phyloP scores from a whole-genome alignment of 2,888 invertebrate species.

The Melangyna quadrimaculata region DNA sequence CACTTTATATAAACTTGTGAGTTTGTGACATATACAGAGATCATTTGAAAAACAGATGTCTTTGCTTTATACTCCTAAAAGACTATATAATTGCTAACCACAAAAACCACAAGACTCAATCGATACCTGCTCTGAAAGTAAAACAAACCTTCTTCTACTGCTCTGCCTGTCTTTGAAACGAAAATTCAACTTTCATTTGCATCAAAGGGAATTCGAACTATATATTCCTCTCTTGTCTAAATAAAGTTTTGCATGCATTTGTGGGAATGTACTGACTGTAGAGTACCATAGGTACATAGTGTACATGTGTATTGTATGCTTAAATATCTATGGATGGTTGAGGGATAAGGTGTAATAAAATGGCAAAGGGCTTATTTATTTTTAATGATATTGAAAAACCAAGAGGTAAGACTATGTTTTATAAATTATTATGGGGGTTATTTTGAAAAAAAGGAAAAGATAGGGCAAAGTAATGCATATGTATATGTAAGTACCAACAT shows the following conservation, averaged over 20 bases:
- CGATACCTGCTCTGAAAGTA: conserved; percentile 34
- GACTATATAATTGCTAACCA: conserved; percentile 13
- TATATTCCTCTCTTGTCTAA: background rate
- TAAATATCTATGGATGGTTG: background rate
- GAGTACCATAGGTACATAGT: background rate
- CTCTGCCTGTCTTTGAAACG: background rate
- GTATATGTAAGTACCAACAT: no score
- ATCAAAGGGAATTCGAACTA: background rate
- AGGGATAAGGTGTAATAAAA: conserved; percentile 18
- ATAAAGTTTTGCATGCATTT: conserved; percentile 13
- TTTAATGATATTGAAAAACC: conserved; percentile 1
- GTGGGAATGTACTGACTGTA: background rate
- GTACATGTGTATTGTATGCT: background rate
- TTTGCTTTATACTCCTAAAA: background rate
- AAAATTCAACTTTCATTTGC: conserved; percentile 3
- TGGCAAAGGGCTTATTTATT: conserved; percentile 8
- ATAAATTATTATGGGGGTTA: conserved; percentile 1
- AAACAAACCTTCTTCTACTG: conserved; percentile 7
- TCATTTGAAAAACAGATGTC: conserved; percentile 23
- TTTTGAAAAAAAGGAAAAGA: background rate
- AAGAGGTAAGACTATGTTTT: background rate
- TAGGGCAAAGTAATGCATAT: background rate
- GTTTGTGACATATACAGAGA: background rate
- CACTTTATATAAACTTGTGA: background rate
- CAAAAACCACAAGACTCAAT: conserved; percentile 22